These are phyloP conservation scores for Gastrophryne carolinensis DNA, from an alignment of 2,797 vertebrate genomes.

Conservation along the genomic window DNA sequence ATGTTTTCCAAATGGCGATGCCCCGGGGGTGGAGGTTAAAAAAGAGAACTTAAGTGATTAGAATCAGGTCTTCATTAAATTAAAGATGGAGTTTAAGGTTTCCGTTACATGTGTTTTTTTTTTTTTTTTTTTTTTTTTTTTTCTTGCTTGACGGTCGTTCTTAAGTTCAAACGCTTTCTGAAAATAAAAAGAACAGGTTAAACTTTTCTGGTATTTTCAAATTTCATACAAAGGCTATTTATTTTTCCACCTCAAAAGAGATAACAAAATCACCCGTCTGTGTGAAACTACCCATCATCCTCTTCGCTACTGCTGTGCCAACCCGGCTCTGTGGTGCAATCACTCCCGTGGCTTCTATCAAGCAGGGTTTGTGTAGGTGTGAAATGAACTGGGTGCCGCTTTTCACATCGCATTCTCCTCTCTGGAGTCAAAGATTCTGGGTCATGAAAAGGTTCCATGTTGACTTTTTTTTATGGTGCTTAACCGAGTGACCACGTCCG, in stretches of 20 bases:
- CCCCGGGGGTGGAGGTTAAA: too few relatives aligned
- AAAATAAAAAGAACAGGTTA: too few relatives aligned
- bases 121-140: too few relatives aligned
- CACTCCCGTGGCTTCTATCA: not conserved
- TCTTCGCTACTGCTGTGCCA: not conserved
- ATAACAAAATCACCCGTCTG: not conserved
- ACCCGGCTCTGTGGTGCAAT: not conserved
- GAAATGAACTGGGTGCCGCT: not conserved
- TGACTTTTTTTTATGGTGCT: not conserved
- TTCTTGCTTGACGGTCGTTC: too few relatives aligned
- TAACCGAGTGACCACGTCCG: slow-evolving; percentile 1
- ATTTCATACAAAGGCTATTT: not conserved
- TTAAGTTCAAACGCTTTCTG: too few relatives aligned
- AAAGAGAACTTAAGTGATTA: too few relatives aligned
- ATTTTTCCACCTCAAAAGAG: not conserved
- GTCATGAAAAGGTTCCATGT: not conserved
- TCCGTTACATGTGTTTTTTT: too few relatives aligned
- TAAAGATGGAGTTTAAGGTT: too few relatives aligned
- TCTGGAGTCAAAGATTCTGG: not conserved
- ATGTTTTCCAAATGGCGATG: too few relatives aligned
- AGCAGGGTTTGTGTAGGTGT: slow-evolving; percentile 1
- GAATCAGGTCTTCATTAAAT: too few relatives aligned
- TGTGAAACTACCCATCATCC: not conserved
- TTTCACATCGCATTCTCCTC: not conserved
- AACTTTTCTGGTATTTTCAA: too few relatives aligned